Base-by-base conservation (phyloP, 2,113 vertebrate species). In the Limnothrissa miodon region DNA sequence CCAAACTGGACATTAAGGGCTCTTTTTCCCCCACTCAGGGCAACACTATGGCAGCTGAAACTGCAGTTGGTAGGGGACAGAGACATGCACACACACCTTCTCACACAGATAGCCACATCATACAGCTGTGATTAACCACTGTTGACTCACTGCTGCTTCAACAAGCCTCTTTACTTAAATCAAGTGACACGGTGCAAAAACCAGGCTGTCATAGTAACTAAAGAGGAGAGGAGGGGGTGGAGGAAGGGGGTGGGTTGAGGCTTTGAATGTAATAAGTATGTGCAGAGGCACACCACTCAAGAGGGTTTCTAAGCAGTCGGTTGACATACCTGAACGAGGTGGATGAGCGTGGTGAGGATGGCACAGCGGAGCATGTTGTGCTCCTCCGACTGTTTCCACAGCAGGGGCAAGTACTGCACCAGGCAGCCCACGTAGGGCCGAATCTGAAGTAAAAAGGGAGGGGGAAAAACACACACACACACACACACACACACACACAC, bases 291-390 rank as follows among this genome's bases (percentile, higher is more conserved):
- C 29, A 25, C 59, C 59, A 74, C 66, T 74, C 21, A 21, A 56
- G 51, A 42, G 42, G 42, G 2, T 42, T 42, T 2, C 42, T 56
- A 17, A 33, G 66, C 66, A 39, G 29, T 29, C 5, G 66, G 81
- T 44, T 45, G 78, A 1, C 66, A 70, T 95, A 99, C 98, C 97
- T 97, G 96, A 23, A 99, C 95, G 0, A 99, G 95, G 89, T 99
- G 97, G 90, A 98, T 93, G 21, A 99, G 93, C 0, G 98, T 97
- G 5, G 97, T 99, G 82, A 99, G 92, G 90, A 99, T 99, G 89
- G 98, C 98, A 93, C 98, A 99, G 82, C 97, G 95, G 3, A 99
- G 91, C 98, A 99, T 99, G 92, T 99, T 99, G 90, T 99, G 98
- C 83, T 99, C 98, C 90, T 99, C 98, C 23, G 97, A 98, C 85